A percentile compares a stretch with the other conserved stretches of the same genome.
Evolutionary conservation across 37 sponge, comb jelly and placozoan species (phyloP).

Genomic region (Amphimedon queenslandica): DNA sequence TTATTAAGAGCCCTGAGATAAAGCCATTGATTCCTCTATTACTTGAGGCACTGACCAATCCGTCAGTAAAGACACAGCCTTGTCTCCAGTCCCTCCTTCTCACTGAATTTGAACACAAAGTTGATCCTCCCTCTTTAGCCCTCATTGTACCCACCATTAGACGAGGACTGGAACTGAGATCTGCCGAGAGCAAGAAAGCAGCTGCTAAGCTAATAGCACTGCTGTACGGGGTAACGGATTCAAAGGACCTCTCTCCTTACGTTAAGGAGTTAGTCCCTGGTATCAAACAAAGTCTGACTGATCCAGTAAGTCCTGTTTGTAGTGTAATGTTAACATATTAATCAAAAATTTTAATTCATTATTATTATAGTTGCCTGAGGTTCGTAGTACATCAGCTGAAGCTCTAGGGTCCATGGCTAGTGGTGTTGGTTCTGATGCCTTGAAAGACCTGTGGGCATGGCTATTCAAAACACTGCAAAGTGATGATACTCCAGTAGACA

Average conservation of each 20-base stretch:
- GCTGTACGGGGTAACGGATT: slow-evolving; percentile 93
- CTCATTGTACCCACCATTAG: slow-evolving; percentile 95
- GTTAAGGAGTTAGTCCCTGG: slow-evolving; percentile 86
- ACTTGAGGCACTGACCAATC: slow-evolving; percentile 74
- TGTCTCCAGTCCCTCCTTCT: slow-evolving; percentile 85
- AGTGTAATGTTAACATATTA: too few species aligned
- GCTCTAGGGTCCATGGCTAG: slow-evolving; percentile 86
- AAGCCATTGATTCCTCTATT: slow-evolving; percentile 86
- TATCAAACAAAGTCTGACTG: slow-evolving; percentile 84
- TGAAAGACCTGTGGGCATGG: slow-evolving; percentile 87
- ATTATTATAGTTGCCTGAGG: slow-evolving; percentile 25
- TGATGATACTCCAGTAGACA: slow-evolving; percentile 83
- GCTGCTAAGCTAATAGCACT: slow-evolving; percentile 94
- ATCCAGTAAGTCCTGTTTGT: slow-evolving; percentile 83
- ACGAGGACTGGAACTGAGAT: slow-evolving; percentile 79
- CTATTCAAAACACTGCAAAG: slow-evolving; percentile 67
- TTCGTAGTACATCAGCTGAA: slow-evolving; percentile 62
- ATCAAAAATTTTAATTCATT: not conserved
- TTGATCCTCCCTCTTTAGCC: slow-evolving; percentile 97
- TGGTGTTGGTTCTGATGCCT: slow-evolving; percentile 82
- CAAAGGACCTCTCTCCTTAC: slow-evolving; percentile 94
- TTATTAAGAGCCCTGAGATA: slow-evolving; percentile 99
- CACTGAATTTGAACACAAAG: slow-evolving; percentile 94
- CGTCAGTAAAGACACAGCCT: slow-evolving; percentile 62
- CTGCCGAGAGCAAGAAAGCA: slow-evolving; percentile 95